These are phyloP conservation scores for Drosophila affinis DNA, from an alignment of 2,888 invertebrate species.

Conservation along the genomic window DNA sequence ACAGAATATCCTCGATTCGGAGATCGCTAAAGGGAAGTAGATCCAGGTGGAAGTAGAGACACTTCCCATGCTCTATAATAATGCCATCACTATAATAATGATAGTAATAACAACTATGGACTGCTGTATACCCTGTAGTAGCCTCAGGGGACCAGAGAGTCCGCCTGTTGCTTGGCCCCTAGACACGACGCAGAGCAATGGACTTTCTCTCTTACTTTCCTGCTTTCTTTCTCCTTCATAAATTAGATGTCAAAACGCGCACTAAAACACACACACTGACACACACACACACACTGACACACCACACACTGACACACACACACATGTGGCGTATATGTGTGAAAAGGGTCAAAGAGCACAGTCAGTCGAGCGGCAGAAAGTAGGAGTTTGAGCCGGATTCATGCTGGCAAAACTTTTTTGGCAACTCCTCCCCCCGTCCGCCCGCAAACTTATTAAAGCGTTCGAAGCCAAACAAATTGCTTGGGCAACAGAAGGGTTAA, in stretches of 20 bases:
- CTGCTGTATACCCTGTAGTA: constrained; percentile 33
- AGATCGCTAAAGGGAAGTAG: too few relatives aligned
- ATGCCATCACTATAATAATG: too few relatives aligned
- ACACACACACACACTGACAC: constrained; percentile 6
- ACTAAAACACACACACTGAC: constrained; percentile 60
- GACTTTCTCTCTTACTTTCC: background rate
- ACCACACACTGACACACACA: constrained; percentile 2
- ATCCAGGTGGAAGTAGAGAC: too few relatives aligned
- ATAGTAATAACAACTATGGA: constrained; percentile 25
- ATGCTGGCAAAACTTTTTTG: constrained; percentile 35
- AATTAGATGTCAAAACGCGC: constrained; percentile 72
- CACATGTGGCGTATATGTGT: background rate
- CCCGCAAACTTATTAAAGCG: constrained; percentile 49
- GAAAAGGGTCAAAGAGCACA: constrained; percentile 66
- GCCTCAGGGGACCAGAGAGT: constrained; percentile 18
- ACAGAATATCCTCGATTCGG: too few relatives aligned
- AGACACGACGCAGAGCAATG: constrained; percentile 4
- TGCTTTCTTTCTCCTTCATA: constrained; percentile 62
- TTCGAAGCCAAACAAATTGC: constrained; percentile 51
- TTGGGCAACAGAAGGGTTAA: constrained; percentile 12
- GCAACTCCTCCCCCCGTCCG: background rate
- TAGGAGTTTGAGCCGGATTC: background rate
- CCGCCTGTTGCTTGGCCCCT: constrained; percentile 33
- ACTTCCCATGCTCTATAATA: too few relatives aligned
- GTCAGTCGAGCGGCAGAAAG: constrained; percentile 27